Conservation (phyloP, 2,113 vertebrate genomes). For the Malaclemys terrapin region DNA sequence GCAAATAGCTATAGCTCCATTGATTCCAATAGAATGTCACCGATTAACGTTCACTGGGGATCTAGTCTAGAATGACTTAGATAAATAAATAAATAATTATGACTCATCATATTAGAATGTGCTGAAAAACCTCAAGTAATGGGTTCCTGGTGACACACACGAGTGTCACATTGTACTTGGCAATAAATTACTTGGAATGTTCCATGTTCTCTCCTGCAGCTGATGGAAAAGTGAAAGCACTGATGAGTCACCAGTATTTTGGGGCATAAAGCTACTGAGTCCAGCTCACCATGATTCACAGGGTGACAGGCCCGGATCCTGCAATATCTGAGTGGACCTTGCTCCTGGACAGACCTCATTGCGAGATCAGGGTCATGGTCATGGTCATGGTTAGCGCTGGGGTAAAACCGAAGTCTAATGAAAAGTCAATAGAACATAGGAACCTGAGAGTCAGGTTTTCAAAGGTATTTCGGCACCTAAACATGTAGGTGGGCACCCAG, state of each 20-base stretch:
- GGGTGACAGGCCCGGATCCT: not conserved
- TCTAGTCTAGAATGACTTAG: not conserved
- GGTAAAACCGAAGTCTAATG: not conserved
- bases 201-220: not conserved
- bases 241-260: not conserved
- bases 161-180: not conserved
- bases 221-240: not conserved
- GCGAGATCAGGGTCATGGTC: not conserved
- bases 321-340: not conserved
- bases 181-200: not conserved
- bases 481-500: not conserved
- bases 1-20: not conserved
- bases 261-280: not conserved
- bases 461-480: not conserved
- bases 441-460: not conserved
- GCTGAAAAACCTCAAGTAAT: not conserved
- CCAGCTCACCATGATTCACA: not conserved
- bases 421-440: not conserved
- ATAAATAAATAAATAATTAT: not conserved
- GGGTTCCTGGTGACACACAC: not conserved
- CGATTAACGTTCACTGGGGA: not conserved
- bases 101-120: rapidly evolving
- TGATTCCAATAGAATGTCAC: not conserved
- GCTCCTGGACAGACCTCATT: not conserved
- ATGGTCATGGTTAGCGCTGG: not conserved